These are phyloP conservation scores for Agriopis aurantiaria DNA, from an alignment of 2,888 invertebrate genomes.

Conservation along the genomic window DNA sequence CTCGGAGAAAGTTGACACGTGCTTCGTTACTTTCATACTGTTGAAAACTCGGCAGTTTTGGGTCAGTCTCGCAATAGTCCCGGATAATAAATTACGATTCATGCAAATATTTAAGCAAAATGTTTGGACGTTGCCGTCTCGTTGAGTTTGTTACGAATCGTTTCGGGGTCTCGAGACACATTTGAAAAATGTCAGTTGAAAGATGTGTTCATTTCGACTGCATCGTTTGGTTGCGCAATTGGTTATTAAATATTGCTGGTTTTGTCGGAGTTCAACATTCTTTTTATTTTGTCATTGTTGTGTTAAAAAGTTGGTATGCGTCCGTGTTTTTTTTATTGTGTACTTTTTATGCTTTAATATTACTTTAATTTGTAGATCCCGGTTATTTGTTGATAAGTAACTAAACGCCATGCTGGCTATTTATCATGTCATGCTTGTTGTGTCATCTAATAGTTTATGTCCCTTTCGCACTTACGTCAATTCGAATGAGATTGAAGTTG, in stretches of 20 bases:
- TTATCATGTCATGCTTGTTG: no score
- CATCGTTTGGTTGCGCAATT: slow-evolving; percentile 43
- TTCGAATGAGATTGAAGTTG: no score
- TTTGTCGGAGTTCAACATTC: slow-evolving; percentile 23
- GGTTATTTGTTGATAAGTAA: neutral
- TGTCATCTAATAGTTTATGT: no score
- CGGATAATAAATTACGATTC: slow-evolving; percentile 64
- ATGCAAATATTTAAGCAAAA: slow-evolving; percentile 57
- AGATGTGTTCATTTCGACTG: slow-evolving; percentile 53
- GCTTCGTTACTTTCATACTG: slow-evolving; percentile 65
- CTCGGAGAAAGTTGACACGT: slow-evolving; percentile 76
- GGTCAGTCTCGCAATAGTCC: slow-evolving; percentile 74
- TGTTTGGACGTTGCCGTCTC: slow-evolving; percentile 46
- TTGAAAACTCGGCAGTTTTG: slow-evolving; percentile 77
- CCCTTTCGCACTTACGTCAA: no score
- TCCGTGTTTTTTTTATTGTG: neutral
- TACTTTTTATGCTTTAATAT: neutral
- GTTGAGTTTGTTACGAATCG: slow-evolving; percentile 54
- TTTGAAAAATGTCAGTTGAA: slow-evolving; percentile 53
- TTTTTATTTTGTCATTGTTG: slow-evolving; percentile 22
- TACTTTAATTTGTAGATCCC: neutral
- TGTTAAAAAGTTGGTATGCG: neutral
- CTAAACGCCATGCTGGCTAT: neutral
- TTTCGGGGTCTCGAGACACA: slow-evolving; percentile 38
- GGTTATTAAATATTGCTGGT: slow-evolving; percentile 40